Percentiles rank a stretch among this genome's conserved stretches.
These are phyloP conservation scores for Caenorhabditis wallacei DNA, from an alignment of 2,888 invertebrate genomes.

Conservation along the genomic window DNA sequence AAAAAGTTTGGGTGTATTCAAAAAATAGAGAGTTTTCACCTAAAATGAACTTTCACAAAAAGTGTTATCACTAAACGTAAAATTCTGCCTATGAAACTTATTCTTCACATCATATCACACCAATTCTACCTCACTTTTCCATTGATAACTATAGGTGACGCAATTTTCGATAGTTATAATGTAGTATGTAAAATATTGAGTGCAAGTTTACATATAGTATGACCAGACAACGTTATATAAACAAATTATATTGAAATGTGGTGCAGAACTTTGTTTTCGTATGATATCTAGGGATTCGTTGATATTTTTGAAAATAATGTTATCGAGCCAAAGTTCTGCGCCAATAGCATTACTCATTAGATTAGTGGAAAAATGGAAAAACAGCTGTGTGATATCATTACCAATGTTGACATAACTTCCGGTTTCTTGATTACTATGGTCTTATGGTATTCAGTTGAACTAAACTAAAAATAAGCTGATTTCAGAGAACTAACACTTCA, in stretches of 20 bases:
- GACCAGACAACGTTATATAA: slow-evolving; percentile 2
- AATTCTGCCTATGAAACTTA: background rate
- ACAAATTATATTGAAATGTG: background rate
- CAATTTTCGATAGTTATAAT: background rate
- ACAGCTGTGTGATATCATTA: too few species aligned
- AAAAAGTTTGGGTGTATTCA: too few species aligned
- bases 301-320: too few species aligned
- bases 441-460: too few species aligned
- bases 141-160: background rate
- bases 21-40: too few species aligned
- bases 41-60: background rate
- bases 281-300: background rate
- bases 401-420: too few species aligned
- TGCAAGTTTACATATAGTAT: background rate
- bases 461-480: too few species aligned
- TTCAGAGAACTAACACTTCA: too few species aligned
- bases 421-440: too few species aligned
- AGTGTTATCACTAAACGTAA: background rate
- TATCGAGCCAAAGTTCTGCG: too few species aligned
- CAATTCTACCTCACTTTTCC: background rate
- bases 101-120: background rate
- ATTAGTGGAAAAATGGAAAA: too few species aligned
- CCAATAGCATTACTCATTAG: too few species aligned
- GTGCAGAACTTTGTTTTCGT: background rate
- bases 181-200: background rate